A percentile compares a stretch with the other conserved stretches of the same genome.
Evolutionary conservation across 2,888 invertebrate species (phyloP).

Genomic region (Papilio gigon): DNA sequence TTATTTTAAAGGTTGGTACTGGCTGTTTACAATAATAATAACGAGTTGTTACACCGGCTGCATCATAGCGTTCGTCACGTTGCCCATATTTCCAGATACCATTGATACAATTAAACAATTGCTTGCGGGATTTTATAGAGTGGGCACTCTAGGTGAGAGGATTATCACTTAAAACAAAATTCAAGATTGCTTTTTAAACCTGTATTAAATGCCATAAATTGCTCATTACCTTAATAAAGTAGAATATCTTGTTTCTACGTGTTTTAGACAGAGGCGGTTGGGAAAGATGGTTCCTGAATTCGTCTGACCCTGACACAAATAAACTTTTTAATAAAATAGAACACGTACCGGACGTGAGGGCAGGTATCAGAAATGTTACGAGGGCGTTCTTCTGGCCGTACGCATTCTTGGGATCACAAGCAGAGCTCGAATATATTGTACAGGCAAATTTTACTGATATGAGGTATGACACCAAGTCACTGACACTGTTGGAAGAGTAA

Average conservation of each 20-base stretch:
- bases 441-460: slow-evolving; percentile 86
- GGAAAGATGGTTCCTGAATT: slow-evolving; percentile 88
- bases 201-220: too few relatives aligned
- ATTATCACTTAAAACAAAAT: background rate
- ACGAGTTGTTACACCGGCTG: slow-evolving; percentile 93
- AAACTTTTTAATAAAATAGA: slow-evolving; percentile 86
- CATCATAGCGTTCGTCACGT: slow-evolving; percentile 91
- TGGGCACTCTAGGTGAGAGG: slow-evolving; percentile 86
- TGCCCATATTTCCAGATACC: slow-evolving; percentile 89
- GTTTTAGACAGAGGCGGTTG: slow-evolving; percentile 87
- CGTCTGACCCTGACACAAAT: slow-evolving; percentile 84
- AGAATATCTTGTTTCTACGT: background rate
- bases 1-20: slow-evolving; percentile 85
- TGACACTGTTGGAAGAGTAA: background rate
- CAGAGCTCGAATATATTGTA: slow-evolving; percentile 87
- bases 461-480: slow-evolving; percentile 53
- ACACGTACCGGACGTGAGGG: slow-evolving; percentile 84
- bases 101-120: slow-evolving; percentile 87
- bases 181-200: background rate
- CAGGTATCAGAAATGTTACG: slow-evolving; percentile 88
- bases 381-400: slow-evolving; percentile 90
- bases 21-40: slow-evolving; percentile 93
- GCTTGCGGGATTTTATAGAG: slow-evolving; percentile 84
- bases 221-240: too few relatives aligned
- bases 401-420: slow-evolving; percentile 88